Evolutionary conservation across 2,113 vertebrate species (phyloP).

Genomic region (Mobula hypostoma): DNA sequence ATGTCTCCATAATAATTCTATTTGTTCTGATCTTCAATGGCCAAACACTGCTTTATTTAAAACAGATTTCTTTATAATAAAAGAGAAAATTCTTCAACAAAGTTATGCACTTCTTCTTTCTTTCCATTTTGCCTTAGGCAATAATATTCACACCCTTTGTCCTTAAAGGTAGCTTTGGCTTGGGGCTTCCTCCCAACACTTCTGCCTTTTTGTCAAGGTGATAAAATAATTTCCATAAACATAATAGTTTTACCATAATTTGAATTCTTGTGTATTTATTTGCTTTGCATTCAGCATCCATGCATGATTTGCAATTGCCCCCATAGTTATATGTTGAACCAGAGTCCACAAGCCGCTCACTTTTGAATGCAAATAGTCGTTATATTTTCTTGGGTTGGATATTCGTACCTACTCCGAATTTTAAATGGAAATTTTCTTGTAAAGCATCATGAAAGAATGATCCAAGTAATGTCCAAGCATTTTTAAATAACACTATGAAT

Average conservation of each 20-base stretch:
- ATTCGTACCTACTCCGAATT: background rate
- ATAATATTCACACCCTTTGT: background rate
- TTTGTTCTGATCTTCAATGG: background rate
- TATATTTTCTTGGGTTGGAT: background rate
- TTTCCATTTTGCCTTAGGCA: background rate
- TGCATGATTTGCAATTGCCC: background rate
- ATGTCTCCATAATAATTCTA: background rate
- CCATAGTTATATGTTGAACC: background rate
- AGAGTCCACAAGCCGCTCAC: background rate
- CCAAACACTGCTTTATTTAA: background rate
- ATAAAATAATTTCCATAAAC: background rate
- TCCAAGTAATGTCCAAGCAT: background rate
- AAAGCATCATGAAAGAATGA: background rate
- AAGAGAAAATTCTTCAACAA: background rate
- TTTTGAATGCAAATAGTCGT: no score
- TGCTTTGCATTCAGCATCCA: background rate
- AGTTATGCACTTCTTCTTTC: background rate
- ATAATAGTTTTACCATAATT: background rate
- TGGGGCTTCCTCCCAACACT: background rate
- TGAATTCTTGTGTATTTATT: background rate
- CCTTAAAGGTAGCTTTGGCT: background rate
- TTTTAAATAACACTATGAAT: background rate
- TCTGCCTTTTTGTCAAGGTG: background rate
- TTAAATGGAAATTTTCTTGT: background rate
- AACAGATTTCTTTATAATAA: background rate